phyloP scores from a whole-genome alignment of 1,140 invertebrate genomes.

The Planococcus citri region DNA sequence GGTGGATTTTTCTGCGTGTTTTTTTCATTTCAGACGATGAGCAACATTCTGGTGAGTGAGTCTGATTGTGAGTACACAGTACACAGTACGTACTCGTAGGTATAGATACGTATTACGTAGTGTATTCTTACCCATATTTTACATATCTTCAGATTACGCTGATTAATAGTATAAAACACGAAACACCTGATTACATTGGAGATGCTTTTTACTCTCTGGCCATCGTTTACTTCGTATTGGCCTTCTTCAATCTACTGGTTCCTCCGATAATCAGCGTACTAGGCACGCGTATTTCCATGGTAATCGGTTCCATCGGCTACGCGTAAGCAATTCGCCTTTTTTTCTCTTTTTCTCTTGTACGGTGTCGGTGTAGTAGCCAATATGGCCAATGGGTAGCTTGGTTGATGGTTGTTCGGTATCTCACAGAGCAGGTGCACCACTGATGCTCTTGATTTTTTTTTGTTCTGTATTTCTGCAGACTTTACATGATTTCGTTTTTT shows the following conservation, averaged over 20 bases:
- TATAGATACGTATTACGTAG: too few species aligned
- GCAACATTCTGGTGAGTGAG: constrained; percentile 84
- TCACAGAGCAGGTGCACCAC: too few species aligned
- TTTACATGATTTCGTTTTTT: constrained; percentile 70
- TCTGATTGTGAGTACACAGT: too few species aligned
- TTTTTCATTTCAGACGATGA: constrained; percentile 87
- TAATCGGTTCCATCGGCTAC: constrained; percentile 64
- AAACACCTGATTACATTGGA: constrained; percentile 60
- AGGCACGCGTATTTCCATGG: constrained; percentile 71
- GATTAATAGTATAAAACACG: constrained; percentile 61
- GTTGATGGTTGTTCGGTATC: too few species aligned
- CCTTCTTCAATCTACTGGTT: constrained; percentile 81
- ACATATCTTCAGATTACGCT: constrained; percentile 70
- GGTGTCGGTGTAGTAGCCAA: too few species aligned
- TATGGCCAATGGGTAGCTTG: too few species aligned
- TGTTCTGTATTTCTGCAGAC: too few species aligned
- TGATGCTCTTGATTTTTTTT: too few species aligned
- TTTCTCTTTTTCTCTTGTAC: background rate
- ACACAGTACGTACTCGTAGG: too few species aligned
- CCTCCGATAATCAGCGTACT: constrained; percentile 75
- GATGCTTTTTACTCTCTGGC: constrained; percentile 79
- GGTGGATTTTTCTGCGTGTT: constrained; percentile 87
- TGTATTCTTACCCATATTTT: too few species aligned
- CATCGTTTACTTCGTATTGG: constrained; percentile 80
- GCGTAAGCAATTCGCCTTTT: too few species aligned